Percentiles rank a stretch among this genome's conserved stretches.
Evolutionary conservation across 2,888 invertebrate species (phyloP).

Genomic region (Spisula subtruncata): DNA sequence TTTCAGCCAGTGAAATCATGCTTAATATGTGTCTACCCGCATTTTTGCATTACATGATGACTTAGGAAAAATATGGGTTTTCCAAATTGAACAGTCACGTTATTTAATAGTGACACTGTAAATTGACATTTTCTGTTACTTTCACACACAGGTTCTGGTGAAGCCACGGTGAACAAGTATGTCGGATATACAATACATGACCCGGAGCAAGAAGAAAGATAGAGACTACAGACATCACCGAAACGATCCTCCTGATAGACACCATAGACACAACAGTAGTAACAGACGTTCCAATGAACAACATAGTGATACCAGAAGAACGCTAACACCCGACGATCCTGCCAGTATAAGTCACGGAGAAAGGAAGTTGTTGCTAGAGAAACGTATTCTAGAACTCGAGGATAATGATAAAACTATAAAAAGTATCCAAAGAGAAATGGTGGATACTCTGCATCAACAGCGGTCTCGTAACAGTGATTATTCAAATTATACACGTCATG

Average conservation of each 20-base stretch:
- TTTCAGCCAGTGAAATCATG: too few species aligned
- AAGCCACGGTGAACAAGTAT: neutral
- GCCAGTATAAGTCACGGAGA: slow-evolving; percentile 34
- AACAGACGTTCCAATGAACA: neutral
- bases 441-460: slow-evolving; percentile 7
- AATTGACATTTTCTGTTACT: too few species aligned
- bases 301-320: neutral
- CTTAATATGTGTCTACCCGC: too few species aligned
- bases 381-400: slow-evolving; percentile 58
- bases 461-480: slow-evolving; percentile 41
- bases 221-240: neutral
- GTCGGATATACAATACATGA: neutral
- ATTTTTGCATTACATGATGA: too few species aligned
- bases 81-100: too few species aligned
- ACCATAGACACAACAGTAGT: neutral
- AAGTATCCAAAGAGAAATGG: slow-evolving; percentile 49
- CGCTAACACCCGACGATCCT: slow-evolving; percentile 46
- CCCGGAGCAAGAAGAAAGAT: neutral
- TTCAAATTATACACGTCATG: slow-evolving; percentile 13
- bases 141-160: neutral
- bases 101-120: too few species aligned
- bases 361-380: slow-evolving; percentile 49
- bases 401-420: slow-evolving; percentile 55
- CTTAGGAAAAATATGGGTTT: too few species aligned
- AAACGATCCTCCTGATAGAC: neutral